A percentile compares a stretch with the other conserved stretches of the same genome.
Conservation (phyloP, 1,140 invertebrate genomes). For the Zaprionus gabonicus region DNA sequence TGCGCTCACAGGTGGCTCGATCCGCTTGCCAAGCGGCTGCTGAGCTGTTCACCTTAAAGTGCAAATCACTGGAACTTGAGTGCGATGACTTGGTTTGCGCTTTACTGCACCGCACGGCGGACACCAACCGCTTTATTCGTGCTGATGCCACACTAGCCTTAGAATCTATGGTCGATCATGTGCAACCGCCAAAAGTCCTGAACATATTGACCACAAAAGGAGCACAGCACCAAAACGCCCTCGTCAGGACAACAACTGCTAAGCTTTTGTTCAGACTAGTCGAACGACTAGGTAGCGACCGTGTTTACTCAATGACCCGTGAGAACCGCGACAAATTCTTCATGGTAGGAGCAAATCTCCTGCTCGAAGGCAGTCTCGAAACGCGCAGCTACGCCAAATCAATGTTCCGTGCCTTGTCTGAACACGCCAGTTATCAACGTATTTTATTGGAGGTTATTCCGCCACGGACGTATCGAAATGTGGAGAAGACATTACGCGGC, state of each 20-base stretch:
- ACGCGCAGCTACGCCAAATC: constrained; percentile 90
- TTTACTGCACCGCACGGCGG: constrained; percentile 93
- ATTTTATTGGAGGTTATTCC: constrained; percentile 88
- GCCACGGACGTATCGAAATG: constrained; percentile 87
- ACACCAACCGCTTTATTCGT: constrained; percentile 96
- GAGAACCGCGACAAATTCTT: constrained; percentile 93
- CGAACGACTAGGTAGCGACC: constrained; percentile 90
- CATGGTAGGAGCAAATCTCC: constrained; percentile 91
- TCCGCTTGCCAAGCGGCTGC: constrained; percentile 92
- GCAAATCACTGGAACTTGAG: constrained; percentile 92
- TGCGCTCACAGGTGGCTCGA: constrained; percentile 95
- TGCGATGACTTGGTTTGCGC: constrained; percentile 92
- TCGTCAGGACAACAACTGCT: constrained; percentile 92
- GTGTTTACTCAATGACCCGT: constrained; percentile 89
- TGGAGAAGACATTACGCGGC: constrained; percentile 87
- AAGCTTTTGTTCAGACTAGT: constrained; percentile 90
- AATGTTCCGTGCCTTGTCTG: constrained; percentile 87
- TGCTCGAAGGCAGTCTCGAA: constrained; percentile 94
- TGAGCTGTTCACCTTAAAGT: constrained; percentile 90
- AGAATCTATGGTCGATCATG: constrained; percentile 90
- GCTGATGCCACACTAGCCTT: constrained; percentile 94
- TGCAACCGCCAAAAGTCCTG: constrained; percentile 86
- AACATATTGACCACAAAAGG: constrained; percentile 86
- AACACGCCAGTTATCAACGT: constrained; percentile 88
- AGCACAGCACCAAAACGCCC: constrained; percentile 92